Evolutionary conservation across 1,140 invertebrate species (phyloP), one percentile per base, ranked within the genome.

Genomic region (Penaeus indicus): DNA sequence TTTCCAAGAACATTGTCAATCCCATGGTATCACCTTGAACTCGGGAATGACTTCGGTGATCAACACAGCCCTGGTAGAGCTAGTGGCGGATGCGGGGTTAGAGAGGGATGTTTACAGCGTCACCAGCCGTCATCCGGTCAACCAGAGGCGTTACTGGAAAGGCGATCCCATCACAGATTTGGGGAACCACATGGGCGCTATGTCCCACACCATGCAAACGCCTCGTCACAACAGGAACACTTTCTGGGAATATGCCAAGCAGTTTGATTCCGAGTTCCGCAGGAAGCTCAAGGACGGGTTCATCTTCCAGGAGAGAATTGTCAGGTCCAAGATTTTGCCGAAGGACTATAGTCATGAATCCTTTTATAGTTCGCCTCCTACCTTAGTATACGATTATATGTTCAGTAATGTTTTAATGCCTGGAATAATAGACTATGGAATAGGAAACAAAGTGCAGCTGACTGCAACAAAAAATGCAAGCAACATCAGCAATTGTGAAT

Each of bases 61-160:
- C 7, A 78, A 86, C 84, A 78, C 69, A 10, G 84, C 84, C 27
- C 54, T 86, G 60, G 75, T 79, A 8, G 84, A 79, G 16, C 84
- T 86, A 8, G 84, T 79, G 75, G 32, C 60, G 62, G 84, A 86
- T 60, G 84, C 75, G 1, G 84, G 84, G 3, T 4, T 86, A 16
- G 27, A 11, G 18, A 19, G 32, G 5, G 75, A 86, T 19, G 61
- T 5, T 1, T 47, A 64, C 32, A 79, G 19, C 47, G n/a, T 86
- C 19, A 78, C 27, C 61, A 86, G 75, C 32, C 60, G n/a, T 16
- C 72, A 86, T 8, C 18, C 84, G 11, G 27, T 64, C 22, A 42
- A 79, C 60, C 47, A 27, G 18, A 72, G 84, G 5, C 84, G 84
- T n/a, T 86, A 86, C 75, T 63, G 25, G 69, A 47, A 38, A 18